Conservation (phyloP, 2,888 invertebrate species). For the Meliscaeva auricollis region DNA sequence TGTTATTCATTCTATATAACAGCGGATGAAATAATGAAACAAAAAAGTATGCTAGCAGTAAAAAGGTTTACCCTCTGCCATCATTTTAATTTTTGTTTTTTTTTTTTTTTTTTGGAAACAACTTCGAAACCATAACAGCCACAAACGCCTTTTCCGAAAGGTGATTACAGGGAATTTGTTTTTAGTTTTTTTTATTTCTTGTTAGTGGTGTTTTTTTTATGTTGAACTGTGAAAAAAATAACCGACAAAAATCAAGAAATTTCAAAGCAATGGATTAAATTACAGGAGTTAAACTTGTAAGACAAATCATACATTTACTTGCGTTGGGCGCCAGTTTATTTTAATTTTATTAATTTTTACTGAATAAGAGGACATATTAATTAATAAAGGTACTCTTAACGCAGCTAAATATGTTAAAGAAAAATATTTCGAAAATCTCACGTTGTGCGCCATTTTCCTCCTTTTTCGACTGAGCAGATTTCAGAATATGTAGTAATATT, state of each 20-base stretch:
- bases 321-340: background rate
- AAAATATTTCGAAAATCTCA: too few species aligned
- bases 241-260: background rate
- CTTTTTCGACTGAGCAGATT: too few species aligned
- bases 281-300: too few species aligned
- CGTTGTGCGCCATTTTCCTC: too few species aligned
- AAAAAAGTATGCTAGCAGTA: conserved; percentile 6
- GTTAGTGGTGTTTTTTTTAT: background rate
- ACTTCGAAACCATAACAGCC: background rate
- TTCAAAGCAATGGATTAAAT: background rate
- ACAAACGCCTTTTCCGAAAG: background rate
- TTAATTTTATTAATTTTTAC: background rate
- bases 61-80: conserved; percentile 21
- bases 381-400: too few species aligned
- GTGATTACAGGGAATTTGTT: conserved; percentile 1
- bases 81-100: background rate
- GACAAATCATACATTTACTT: too few species aligned
- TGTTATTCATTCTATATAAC: background rate
- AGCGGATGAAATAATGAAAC: background rate
- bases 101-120: background rate
- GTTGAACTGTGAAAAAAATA: background rate
- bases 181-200: background rate
- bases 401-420: too few species aligned
- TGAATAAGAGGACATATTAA: too few species aligned
- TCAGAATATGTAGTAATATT: too few species aligned